Percentiles rank a stretch among this genome's conserved stretches.
phyloP scores from a whole-genome alignment of 2,113 vertebrate species.

The Melanotaenia duboulayi region DNA sequence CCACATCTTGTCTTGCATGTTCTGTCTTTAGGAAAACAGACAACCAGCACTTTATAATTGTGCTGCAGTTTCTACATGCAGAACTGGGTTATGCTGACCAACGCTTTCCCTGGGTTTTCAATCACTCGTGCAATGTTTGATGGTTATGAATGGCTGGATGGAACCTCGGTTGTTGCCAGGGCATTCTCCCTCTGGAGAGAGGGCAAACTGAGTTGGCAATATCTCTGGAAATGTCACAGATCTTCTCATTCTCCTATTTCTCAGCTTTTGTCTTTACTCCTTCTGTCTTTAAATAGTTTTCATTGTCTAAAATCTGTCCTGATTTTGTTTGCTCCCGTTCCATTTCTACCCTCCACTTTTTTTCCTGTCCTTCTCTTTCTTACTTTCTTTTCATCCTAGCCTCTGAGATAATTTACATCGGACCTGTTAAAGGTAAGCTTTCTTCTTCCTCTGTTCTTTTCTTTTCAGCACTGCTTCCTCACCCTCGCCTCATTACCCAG shows the following conservation, averaged over 20 bases:
- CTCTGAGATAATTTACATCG: constrained; percentile 99
- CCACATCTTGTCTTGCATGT: background rate
- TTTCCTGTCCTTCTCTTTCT: constrained; percentile 77
- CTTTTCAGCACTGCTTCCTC: constrained; percentile 73
- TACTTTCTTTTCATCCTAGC: constrained; percentile 86
- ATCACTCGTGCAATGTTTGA: constrained; percentile 31
- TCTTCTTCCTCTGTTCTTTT: constrained; percentile 65
- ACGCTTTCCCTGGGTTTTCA: constrained; percentile 48
- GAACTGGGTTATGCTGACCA: constrained; percentile 50
- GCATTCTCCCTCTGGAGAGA: constrained; percentile 33
- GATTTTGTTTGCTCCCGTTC: constrained; percentile 45
- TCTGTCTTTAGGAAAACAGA: constrained; percentile 20
- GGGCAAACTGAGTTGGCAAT: constrained; percentile 71
- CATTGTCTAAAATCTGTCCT: constrained; percentile 69
- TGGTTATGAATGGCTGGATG: constrained; percentile 43
- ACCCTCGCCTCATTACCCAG: constrained; percentile 23
- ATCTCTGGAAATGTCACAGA: constrained; percentile 49
- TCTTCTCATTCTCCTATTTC: constrained; percentile 49
- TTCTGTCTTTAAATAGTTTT: constrained; percentile 78
- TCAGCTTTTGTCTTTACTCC: constrained; percentile 37
- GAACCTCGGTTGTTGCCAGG: constrained; percentile 37
- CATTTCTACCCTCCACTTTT: constrained; percentile 36
- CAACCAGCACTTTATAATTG: constrained; percentile 20
- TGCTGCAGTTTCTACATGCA: constrained; percentile 34
- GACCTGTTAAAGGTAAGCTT: constrained; percentile 99